Evolutionary conservation across 2,113 vertebrate genomes (phyloP).

Genomic region (Coptodon bakossiorum): DNA sequence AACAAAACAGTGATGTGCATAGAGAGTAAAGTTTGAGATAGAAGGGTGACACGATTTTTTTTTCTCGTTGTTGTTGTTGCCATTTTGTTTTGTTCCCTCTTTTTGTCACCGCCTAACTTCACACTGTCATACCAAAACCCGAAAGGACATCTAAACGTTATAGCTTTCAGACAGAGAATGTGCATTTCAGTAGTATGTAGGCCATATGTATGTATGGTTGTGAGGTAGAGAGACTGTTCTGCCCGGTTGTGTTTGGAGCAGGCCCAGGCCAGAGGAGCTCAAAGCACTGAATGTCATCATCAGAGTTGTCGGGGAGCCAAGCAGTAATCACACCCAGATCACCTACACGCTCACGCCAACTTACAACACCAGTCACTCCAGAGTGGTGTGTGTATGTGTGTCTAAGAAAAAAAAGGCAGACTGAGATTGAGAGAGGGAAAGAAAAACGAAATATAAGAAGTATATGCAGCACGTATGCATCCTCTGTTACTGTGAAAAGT

Average conservation of each 20-base stretch:
- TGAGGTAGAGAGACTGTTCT: conserved; percentile 57
- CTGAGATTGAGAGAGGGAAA: conserved; percentile 49
- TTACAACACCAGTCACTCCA: conserved; percentile 68
- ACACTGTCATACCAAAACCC: background rate
- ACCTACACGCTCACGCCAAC: conserved; percentile 75
- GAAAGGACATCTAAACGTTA: background rate
- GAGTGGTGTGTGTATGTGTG: conserved; percentile 37
- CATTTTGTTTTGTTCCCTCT: background rate
- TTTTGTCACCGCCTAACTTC: background rate
- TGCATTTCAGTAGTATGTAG: conserved; percentile 36
- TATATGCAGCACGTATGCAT: conserved; percentile 47
- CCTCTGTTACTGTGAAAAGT: conserved; percentile 43
- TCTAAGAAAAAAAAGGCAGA: background rate
- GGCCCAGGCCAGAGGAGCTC: conserved; percentile 67
- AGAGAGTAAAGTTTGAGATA: background rate
- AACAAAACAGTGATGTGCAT: background rate
- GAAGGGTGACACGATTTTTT: background rate
- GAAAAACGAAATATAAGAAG: conserved; percentile 52
- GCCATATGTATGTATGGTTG: conserved; percentile 59
- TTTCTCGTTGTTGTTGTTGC: background rate
- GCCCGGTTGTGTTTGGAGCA: conserved; percentile 69
- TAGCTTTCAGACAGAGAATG: background rate
- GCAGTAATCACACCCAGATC: conserved; percentile 81
- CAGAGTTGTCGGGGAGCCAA: conserved; percentile 73
- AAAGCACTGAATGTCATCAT: conserved; percentile 78